phyloP scores from a whole-genome alignment of 2,888 invertebrate genomes.

The Caenorhabditis sp. region DNA sequence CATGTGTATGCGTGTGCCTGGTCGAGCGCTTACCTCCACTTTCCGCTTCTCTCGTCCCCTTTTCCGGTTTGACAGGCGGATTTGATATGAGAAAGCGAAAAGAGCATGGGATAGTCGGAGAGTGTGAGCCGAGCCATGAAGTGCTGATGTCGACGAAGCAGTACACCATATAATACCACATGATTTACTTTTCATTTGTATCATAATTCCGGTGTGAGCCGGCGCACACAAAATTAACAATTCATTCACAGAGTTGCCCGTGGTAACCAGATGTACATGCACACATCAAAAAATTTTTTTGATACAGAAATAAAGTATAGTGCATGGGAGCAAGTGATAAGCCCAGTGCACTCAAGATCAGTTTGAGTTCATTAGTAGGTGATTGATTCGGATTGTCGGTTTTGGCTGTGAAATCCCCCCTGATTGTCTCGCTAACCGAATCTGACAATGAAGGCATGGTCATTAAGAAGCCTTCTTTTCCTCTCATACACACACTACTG shows the following conservation, averaged over 20 bases:
- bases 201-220: slow-evolving; percentile 27
- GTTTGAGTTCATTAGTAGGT: slow-evolving; percentile 45
- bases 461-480: slow-evolving; percentile 38
- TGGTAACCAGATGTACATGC: slow-evolving; percentile 38
- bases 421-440: neutral
- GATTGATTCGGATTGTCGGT: slow-evolving; percentile 21
- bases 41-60: slow-evolving; percentile 43
- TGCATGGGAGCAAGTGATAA: slow-evolving; percentile 44
- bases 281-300: neutral
- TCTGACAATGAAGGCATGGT: slow-evolving; percentile 49
- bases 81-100: slow-evolving; percentile 37
- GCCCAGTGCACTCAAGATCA: slow-evolving; percentile 35
- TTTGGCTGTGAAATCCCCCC: slow-evolving; percentile 12
- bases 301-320: slow-evolving; percentile 33
- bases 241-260: slow-evolving; percentile 64
- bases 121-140: neutral
- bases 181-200: slow-evolving; percentile 41
- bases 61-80: slow-evolving; percentile 37
- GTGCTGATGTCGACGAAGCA: slow-evolving; percentile 34
- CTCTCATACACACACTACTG: slow-evolving; percentile 41
- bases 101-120: neutral
- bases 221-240: slow-evolving; percentile 51
- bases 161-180: slow-evolving; percentile 54
- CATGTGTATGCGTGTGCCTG: slow-evolving; percentile 22
- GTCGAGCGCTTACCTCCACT: slow-evolving; percentile 43